Evolutionary conservation across 2,797 vertebrate genomes (phyloP).

Genomic region (Rhinogobio ventralis): DNA sequence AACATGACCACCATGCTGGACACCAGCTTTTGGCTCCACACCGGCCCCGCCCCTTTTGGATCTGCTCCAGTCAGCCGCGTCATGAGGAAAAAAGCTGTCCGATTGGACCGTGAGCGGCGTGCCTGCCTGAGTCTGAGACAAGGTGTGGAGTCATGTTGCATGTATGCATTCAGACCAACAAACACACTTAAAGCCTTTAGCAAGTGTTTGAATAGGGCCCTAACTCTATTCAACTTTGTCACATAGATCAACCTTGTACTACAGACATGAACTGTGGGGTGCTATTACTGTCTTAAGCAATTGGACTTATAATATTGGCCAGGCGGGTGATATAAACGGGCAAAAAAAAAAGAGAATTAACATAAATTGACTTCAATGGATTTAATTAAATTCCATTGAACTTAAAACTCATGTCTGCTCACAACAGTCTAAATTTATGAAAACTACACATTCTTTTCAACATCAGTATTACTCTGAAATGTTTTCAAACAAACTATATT

Average conservation of each 20-base stretch:
- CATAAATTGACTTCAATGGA: too few species aligned
- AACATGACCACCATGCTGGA: slow-evolving; percentile 28
- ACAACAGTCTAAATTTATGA: too few species aligned
- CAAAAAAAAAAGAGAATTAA: neutral
- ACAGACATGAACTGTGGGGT: neutral
- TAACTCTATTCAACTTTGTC: neutral
- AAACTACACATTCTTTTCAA: too few species aligned
- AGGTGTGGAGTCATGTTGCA: slow-evolving; percentile 68
- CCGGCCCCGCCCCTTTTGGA: slow-evolving; percentile 38
- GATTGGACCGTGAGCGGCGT: slow-evolving; percentile 72
- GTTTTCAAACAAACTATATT: too few species aligned
- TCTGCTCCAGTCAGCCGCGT: slow-evolving; percentile 68
- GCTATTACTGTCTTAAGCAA: neutral
- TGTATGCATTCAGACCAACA: slow-evolving; percentile 7
- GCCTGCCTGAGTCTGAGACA: slow-evolving; percentile 76
- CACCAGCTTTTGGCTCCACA: slow-evolving; percentile 10
- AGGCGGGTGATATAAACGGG: neutral
- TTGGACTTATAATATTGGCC: neutral
- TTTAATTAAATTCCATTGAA: too few species aligned
- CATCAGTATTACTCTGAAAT: too few species aligned
- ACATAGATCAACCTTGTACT: neutral
- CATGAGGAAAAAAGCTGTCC: slow-evolving; percentile 67
- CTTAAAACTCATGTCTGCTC: too few species aligned
- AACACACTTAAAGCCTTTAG: neutral
- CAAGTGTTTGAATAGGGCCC: neutral